Percentiles rank a stretch among this genome's conserved stretches.
Conservation (phyloP, 2,113 vertebrate species). For the Menidia beryllina region DNA sequence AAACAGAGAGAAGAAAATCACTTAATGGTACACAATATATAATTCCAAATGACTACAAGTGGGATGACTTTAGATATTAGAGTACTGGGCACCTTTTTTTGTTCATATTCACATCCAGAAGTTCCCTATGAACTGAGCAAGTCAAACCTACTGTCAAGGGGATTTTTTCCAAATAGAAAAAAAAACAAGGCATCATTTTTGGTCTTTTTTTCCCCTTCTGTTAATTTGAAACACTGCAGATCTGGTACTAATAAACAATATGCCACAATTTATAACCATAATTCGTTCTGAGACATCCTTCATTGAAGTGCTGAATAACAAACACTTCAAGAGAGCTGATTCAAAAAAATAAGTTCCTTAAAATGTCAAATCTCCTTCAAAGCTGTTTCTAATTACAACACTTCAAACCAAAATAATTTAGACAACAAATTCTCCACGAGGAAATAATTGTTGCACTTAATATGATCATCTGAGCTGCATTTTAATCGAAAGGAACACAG, state of each 20-base stretch:
- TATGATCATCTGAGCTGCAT: constrained; percentile 54
- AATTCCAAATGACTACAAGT: neutral
- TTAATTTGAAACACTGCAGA: constrained; percentile 8
- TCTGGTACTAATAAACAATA: constrained; percentile 55
- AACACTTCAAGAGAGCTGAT: constrained; percentile 68
- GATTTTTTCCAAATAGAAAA: constrained; percentile 22
- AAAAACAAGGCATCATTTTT: constrained; percentile 20
- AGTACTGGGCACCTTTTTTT: neutral
- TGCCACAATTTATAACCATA: constrained; percentile 51
- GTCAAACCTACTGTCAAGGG: constrained; percentile 28
- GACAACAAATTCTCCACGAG: constrained; percentile 65
- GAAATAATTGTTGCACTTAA: constrained; percentile 72
- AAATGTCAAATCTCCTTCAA: constrained; percentile 71
- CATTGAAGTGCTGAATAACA: constrained; percentile 73
- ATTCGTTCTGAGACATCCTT: constrained; percentile 66
- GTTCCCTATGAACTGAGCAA: constrained; percentile 37
- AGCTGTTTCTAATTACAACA: constrained; percentile 64
- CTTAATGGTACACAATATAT: neutral
- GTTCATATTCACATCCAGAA: constrained; percentile 18
- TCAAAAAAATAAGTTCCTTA: constrained; percentile 64
- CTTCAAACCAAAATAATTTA: constrained; percentile 74
- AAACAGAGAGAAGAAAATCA: neutral
- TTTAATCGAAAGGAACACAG: constrained; percentile 4
- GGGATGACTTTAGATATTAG: constrained; percentile 7
- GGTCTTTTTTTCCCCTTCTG: neutral